Evolutionary conservation across 2,797 vertebrate genomes (phyloP), one percentile per base, ranked within the genome.

Genomic region (Rhinichthys osculus): DNA sequence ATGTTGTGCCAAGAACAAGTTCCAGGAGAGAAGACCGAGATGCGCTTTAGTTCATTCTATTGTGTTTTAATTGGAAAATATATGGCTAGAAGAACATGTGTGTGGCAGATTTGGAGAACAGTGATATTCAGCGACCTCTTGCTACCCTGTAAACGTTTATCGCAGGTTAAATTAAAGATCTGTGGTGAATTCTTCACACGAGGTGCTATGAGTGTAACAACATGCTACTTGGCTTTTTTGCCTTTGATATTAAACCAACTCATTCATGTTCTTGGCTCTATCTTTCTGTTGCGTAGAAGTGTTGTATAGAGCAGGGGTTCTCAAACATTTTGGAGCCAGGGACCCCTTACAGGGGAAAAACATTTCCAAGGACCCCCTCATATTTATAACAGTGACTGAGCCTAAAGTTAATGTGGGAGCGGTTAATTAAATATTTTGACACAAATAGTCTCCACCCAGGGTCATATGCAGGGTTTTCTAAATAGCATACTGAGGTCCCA

Each of bases 1-100:
- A 88, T 79, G 84, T 44, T 30, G 64, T 72, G 81, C 78, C 82
- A 85, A 82, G 69, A 76, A 77, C 84, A 81, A 83, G 85, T 47
- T 42, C 40, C n/a, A 14, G 52, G 19, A 76, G 57, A 79, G 67
- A 71, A 83, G 11, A 10, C 30, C 4, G 52, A 73, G 81, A 80
- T 85, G 59, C 50, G n/a, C 17, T 40, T 67, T 81, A 73, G 81
- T 86, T 86, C 35, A 38, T 64, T n/a, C 40, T 44, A 44, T 78
- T 54, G 50, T 54, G 57, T 66, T 82, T 86, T 86, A 86, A 86
- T 82, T 84, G 67, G 74, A 54, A 79, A 79, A 69, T 59, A 83
- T 70, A 27, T 52, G 33, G 59, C 50, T 54, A 11, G 71, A 59
- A 70, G 69, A 80, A 83, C 83, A 85, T 74, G 62, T 87, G 88